A percentile compares a stretch with the other conserved stretches of the same genome.
These are phyloP conservation scores for Orbicella faveolata DNA, from an alignment of 64 coral and sea anemone species.

Conservation along the genomic window DNA sequence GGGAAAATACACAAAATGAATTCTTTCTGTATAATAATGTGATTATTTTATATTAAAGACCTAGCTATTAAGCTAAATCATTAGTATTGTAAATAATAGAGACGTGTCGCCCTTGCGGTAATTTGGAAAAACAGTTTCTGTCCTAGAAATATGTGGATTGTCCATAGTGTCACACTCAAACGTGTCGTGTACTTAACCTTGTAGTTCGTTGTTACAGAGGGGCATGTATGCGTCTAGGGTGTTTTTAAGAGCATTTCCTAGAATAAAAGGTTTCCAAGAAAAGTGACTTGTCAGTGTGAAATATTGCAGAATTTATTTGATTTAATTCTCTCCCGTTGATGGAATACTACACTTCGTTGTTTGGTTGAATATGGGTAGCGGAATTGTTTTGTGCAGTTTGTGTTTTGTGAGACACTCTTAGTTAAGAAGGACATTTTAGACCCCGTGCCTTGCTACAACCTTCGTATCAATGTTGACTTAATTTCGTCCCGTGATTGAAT, in stretches of 20 bases:
- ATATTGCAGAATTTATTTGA: neutral
- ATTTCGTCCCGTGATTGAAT: too few species aligned
- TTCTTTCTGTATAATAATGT: conserved; percentile 15
- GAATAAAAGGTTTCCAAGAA: conserved; percentile 49
- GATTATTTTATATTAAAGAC: conserved; percentile 44
- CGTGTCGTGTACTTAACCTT: neutral
- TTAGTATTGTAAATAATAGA: conserved; percentile 45
- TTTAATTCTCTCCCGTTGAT: too few species aligned
- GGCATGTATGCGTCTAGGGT: conserved; percentile 1
- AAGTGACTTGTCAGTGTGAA: neutral
- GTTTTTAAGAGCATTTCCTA: conserved; percentile 44
- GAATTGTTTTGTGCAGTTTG: too few species aligned
- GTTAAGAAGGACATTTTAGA: too few species aligned
- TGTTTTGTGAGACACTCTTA: too few species aligned
- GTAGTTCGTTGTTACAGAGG: neutral
- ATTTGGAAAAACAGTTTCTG: neutral
- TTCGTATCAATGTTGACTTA: too few species aligned
- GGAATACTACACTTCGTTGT: too few species aligned
- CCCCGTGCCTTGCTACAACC: too few species aligned
- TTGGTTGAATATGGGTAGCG: too few species aligned
- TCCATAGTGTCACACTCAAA: neutral
- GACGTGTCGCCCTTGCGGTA: conserved; percentile 18
- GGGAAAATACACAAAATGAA: conserved; percentile 19
- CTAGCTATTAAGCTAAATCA: neutral
- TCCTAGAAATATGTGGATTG: conserved; percentile 2